A percentile compares a stretch with the other conserved stretches of the same genome.
These are phyloP conservation scores for Pseudomyrmex dendroicus DNA, from an alignment of 1,140 invertebrate species.

Conservation along the genomic window DNA sequence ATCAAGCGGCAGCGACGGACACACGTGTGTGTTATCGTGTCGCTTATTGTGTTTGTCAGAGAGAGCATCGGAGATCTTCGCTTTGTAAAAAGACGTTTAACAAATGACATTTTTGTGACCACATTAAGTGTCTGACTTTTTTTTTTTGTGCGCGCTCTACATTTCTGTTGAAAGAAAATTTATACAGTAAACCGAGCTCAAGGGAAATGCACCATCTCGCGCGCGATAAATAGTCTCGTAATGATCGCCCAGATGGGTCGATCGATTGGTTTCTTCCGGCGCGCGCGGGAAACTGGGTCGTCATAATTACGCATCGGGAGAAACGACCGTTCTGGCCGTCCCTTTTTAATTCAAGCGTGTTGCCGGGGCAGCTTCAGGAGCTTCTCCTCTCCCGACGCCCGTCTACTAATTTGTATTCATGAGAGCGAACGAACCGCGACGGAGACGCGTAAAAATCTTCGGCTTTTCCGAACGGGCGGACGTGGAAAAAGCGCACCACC, in stretches of 20 bases:
- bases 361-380: not conserved
- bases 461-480: slow-evolving; percentile 14
- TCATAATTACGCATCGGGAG: slow-evolving; percentile 60
- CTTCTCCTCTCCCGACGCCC: slow-evolving; percentile 24
- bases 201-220: not conserved
- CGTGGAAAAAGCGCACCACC: slow-evolving; percentile 32
- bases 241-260: slow-evolving; percentile 37
- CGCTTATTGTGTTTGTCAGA: slow-evolving; percentile 64
- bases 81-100: too few relatives aligned
- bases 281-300: slow-evolving; percentile 42
- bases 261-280: slow-evolving; percentile 62
- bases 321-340: slow-evolving; percentile 37
- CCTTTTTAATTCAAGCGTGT: slow-evolving; percentile 58
- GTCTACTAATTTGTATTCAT: slow-evolving; percentile 64
- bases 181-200: too few relatives aligned
- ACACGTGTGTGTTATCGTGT: not conserved
- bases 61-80: slow-evolving; percentile 59
- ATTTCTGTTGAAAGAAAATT: too few relatives aligned
- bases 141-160: too few relatives aligned
- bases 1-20: slow-evolving; percentile 8
- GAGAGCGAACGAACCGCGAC: slow-evolving; percentile 44
- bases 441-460: slow-evolving; percentile 59
- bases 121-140: too few relatives aligned
- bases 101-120: too few relatives aligned
- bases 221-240: slow-evolving; percentile 49